Percentiles rank a stretch among this genome's conserved stretches.
These are phyloP conservation scores for Bimastos eiseni DNA, from an alignment of 2,888 invertebrate species.

Conservation along the genomic window DNA sequence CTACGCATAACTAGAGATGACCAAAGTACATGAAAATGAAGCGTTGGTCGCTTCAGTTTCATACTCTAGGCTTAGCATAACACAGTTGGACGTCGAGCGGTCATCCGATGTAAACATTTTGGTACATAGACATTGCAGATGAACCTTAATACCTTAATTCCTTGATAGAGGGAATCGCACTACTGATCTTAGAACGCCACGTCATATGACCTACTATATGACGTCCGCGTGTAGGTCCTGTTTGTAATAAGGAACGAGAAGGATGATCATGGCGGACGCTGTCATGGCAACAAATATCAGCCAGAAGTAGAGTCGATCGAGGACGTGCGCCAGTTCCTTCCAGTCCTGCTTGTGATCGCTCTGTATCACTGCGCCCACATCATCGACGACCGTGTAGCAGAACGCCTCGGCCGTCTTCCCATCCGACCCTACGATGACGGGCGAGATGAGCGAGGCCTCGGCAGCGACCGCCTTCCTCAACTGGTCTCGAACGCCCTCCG, in stretches of 20 bases:
- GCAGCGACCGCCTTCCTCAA: constrained; percentile 27
- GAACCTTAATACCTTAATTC: background rate
- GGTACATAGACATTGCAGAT: background rate
- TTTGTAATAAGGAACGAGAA: constrained; percentile 43
- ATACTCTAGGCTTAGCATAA: background rate
- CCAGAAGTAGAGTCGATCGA: constrained; percentile 45
- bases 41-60: background rate
- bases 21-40: background rate
- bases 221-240: constrained; percentile 23
- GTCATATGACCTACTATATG: background rate
- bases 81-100: background rate
- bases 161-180: background rate
- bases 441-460: constrained; percentile 22
- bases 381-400: constrained; percentile 25
- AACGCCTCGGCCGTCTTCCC: constrained; percentile 7
- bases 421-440: constrained; percentile 25
- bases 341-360: constrained; percentile 41
- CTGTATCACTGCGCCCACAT: background rate
- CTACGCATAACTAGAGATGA: background rate
- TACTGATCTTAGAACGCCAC: too few relatives aligned
- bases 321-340: constrained; percentile 45
- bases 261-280: constrained; percentile 42
- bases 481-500: constrained; percentile 21
- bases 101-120: background rate
- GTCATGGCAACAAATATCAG: constrained; percentile 45